Evolutionary conservation across 2,113 vertebrate genomes (phyloP).

Genomic region (Coracopsis vasa): DNA sequence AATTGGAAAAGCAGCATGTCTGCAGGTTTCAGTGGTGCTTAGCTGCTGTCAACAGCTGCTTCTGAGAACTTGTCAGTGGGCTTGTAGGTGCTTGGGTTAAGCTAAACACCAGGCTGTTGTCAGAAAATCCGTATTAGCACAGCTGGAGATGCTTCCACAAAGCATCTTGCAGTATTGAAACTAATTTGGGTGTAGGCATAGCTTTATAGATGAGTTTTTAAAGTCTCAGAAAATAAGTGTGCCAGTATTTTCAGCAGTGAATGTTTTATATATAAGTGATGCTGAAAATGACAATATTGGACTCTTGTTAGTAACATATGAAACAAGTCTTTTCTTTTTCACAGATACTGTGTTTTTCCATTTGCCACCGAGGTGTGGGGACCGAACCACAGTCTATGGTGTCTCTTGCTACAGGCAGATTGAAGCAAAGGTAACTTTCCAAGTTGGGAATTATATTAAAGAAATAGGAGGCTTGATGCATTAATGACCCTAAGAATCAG

Average conservation of each 20-base stretch:
- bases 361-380: constrained; percentile 85
- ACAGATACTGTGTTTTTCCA: constrained; percentile 96
- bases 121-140: background rate
- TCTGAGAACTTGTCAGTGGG: background rate
- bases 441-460: background rate
- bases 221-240: background rate
- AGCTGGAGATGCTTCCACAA: background rate
- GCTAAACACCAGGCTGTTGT: background rate
- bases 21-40: background rate
- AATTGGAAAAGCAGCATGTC: background rate
- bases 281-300: background rate
- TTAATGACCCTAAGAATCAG: background rate
- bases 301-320: background rate
- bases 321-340: background rate
- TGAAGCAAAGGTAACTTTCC: constrained; percentile 89
- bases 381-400: constrained; percentile 88
- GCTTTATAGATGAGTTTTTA: background rate
- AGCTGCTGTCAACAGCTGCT: background rate
- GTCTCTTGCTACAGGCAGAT: constrained; percentile 98
- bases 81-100: background rate
- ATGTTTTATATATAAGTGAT: background rate
- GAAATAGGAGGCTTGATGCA: background rate
- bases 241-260: background rate
- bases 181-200: background rate
- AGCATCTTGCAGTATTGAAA: background rate